Percentiles rank a stretch among this genome's conserved stretches.
phyloP scores from a whole-genome alignment of 1,140 invertebrate genomes.

The Spodoptera frugiperda region DNA sequence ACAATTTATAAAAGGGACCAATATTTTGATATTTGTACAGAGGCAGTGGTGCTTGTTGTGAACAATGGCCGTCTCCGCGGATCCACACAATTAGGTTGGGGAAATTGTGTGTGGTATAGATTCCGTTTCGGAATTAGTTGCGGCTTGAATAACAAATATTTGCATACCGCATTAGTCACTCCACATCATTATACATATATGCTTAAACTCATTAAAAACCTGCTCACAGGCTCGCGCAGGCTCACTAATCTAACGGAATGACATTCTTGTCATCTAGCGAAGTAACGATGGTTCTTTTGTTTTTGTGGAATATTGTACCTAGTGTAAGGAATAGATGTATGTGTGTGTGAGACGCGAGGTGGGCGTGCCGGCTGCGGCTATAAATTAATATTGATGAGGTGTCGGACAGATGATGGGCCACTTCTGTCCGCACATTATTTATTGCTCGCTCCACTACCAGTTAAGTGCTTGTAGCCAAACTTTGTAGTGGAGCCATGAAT shows the following conservation, averaged over 20 bases:
- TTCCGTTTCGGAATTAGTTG: background rate
- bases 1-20: background rate
- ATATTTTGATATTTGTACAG: too few relatives aligned
- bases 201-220: constrained; percentile 20
- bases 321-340: constrained; percentile 1
- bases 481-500: constrained; percentile 1
- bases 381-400: constrained; percentile 21
- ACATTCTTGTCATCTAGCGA: constrained; percentile 1
- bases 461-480: constrained; percentile 7
- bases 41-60: too few relatives aligned
- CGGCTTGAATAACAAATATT: constrained; percentile 9
- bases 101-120: background rate
- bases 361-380: background rate
- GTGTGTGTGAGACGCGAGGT: background rate
- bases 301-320: background rate
- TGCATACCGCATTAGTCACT: constrained; percentile 23
- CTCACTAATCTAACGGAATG: background rate
- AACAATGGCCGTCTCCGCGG: background rate
- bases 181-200: constrained; percentile 19
- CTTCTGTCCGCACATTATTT: constrained; percentile 4
- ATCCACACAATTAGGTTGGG: background rate
- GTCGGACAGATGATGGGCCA: constrained; percentile 13
- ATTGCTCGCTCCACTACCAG: background rate
- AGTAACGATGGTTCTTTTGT: constrained; percentile 11
- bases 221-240: background rate